phyloP scores from a whole-genome alignment of 2,113 vertebrate species.

The Siniperca knerii region DNA sequence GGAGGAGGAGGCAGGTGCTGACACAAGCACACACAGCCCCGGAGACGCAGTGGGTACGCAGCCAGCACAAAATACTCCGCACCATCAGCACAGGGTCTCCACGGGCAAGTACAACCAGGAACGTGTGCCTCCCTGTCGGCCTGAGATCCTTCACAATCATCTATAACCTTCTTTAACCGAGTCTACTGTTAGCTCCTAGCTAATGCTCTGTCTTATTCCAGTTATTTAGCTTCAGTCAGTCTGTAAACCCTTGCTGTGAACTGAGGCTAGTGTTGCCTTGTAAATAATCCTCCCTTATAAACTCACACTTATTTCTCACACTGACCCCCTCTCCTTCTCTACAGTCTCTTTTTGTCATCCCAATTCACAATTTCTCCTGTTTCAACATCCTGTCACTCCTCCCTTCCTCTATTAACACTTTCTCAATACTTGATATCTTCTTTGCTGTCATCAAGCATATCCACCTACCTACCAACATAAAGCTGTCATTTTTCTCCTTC shows the following conservation, averaged over 20 bases:
- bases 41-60: conserved; percentile 46
- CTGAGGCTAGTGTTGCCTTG: conserved; percentile 7
- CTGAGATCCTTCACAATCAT: conserved; percentile 25
- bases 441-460: conserved; percentile 14
- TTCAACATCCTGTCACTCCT: conserved; percentile 31
- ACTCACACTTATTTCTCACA: conserved; percentile 13
- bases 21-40: conserved; percentile 47
- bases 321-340: background rate
- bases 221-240: conserved; percentile 3
- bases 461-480: background rate
- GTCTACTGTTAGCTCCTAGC: background rate
- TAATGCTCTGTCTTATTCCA: background rate
- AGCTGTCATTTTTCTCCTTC: background rate
- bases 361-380: conserved; percentile 27
- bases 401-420: conserved; percentile 36
- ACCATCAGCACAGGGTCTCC: conserved; percentile 45
- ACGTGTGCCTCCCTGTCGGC: background rate
- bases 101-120: background rate
- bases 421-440: conserved; percentile 29
- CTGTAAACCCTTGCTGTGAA: conserved; percentile 14
- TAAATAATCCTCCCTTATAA: conserved; percentile 36
- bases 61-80: conserved; percentile 48
- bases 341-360: conserved; percentile 25
- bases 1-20: conserved; percentile 54
- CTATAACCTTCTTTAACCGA: background rate